phyloP scores from a whole-genome alignment of 37 sponge, comb jelly and placozoan genomes.

The Axinella damicornis region DNA sequence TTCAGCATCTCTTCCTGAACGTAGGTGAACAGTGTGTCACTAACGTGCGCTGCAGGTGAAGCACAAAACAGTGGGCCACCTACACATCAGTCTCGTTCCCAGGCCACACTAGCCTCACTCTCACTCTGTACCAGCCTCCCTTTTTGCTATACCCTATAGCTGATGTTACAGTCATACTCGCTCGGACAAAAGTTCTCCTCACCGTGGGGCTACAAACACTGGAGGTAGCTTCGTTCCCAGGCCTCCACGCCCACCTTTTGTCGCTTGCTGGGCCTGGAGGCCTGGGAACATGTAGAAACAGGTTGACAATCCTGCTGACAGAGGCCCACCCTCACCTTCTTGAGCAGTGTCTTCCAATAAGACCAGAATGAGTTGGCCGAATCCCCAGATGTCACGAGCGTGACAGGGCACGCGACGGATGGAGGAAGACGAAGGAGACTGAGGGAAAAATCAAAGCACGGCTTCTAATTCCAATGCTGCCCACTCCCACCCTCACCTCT shows the following conservation, averaged over 20 bases:
- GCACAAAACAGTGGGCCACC: too few species aligned
- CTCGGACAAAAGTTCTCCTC: too few species aligned
- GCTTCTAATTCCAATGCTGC: not conserved
- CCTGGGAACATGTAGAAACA: too few species aligned
- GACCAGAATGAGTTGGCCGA: slow-evolving; percentile 61
- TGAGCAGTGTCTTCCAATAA: slow-evolving; percentile 27
- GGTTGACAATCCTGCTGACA: too few species aligned
- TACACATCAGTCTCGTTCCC: not conserved
- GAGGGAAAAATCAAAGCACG: not conserved
- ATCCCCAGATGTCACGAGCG: slow-evolving; percentile 72
- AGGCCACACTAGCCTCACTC: not conserved
- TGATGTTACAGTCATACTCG: too few species aligned
- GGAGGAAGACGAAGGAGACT: not conserved
- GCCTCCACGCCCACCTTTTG: not conserved
- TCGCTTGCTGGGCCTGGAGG: too few species aligned
- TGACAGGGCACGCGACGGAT: slow-evolving; percentile 19
- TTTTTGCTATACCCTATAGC: too few species aligned
- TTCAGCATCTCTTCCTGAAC: slow-evolving; percentile 51
- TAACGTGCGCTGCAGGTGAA: slow-evolving; percentile 9
- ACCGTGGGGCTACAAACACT: too few species aligned
- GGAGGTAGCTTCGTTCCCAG: too few species aligned
- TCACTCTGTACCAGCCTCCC: too few species aligned
- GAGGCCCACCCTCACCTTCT: slow-evolving; percentile 40
- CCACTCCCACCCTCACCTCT: too few species aligned
- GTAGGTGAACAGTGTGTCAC: slow-evolving; percentile 29